Evolutionary conservation across 2,113 vertebrate genomes (phyloP).

Genomic region (Anas platyrhynchos): DNA sequence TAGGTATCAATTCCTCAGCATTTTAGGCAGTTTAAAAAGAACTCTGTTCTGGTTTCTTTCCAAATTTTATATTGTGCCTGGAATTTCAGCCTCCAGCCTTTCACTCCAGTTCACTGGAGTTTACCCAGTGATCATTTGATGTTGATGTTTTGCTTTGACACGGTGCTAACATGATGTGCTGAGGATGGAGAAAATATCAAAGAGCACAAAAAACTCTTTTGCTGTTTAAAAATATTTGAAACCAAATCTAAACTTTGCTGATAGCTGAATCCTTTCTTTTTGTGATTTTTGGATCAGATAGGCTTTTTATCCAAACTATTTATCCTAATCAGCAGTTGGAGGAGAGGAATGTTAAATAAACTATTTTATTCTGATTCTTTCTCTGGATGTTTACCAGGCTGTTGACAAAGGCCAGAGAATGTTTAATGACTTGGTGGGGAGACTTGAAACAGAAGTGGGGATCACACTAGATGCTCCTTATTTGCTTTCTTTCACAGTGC

Average conservation of each 20-base stretch:
- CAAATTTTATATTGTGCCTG: conserved; percentile 65
- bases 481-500: conserved; percentile 70
- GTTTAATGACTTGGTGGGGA: conserved; percentile 80
- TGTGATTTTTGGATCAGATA: conserved; percentile 83
- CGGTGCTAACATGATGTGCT: conserved; percentile 73
- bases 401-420: conserved; percentile 84
- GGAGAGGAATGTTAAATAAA: conserved; percentile 85
- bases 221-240: conserved; percentile 80
- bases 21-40: conserved; percentile 55
- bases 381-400: conserved; percentile 82
- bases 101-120: conserved; percentile 53
- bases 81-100: conserved; percentile 65
- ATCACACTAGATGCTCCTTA: conserved; percentile 64
- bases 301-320: conserved; percentile 84
- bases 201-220: conserved; percentile 71
- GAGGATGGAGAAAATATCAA: conserved; percentile 75
- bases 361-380: conserved; percentile 80
- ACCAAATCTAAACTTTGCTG: conserved; percentile 76
- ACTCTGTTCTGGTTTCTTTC: conserved; percentile 20
- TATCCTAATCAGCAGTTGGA: conserved; percentile 86
- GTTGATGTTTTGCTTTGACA: conserved; percentile 73
- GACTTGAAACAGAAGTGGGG: conserved; percentile 79
- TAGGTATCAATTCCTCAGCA: conserved; percentile 42
- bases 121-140: conserved; percentile 62
- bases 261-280: conserved; percentile 76